Percentiles rank a stretch among this genome's conserved stretches.
phyloP scores from a whole-genome alignment of 1,140 invertebrate species.

The Drosophila biarmipes region DNA sequence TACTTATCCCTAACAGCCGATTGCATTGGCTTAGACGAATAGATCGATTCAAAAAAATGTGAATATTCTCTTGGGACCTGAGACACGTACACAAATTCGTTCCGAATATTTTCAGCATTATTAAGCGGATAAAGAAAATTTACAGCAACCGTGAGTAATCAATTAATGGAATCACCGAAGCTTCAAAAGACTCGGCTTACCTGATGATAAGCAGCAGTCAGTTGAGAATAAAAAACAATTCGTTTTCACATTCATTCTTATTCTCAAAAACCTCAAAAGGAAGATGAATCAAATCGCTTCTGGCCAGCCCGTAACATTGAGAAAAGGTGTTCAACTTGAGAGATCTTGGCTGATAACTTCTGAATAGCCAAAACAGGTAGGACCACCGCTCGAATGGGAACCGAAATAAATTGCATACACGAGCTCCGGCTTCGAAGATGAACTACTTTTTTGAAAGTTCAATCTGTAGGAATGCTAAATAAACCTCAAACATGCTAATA shows the following conservation, averaged over 20 bases:
- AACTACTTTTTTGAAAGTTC: conserved; percentile 37
- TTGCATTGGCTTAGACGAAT: conserved; percentile 29
- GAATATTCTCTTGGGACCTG: conserved; percentile 25
- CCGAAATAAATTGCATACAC: conserved; percentile 46
- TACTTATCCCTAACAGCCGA: conserved; percentile 1
- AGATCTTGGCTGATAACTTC: conserved; percentile 32
- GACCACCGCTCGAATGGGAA: conserved; percentile 25
- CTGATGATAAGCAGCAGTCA: conserved; percentile 40
- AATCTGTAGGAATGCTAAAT: conserved; percentile 33
- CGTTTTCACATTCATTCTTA: conserved; percentile 29
- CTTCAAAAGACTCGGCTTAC: conserved; percentile 29
- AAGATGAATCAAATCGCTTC: conserved; percentile 42
- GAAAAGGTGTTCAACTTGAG: conserved; percentile 44
- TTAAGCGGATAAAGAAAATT: conserved; percentile 34
- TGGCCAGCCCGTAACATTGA: conserved; percentile 32
- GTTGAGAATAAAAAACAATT: conserved; percentile 8
- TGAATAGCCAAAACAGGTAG: conserved; percentile 35
- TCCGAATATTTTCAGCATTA: conserved; percentile 44
- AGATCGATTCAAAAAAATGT: conserved; percentile 54
- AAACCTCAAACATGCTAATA: conserved; percentile 31
- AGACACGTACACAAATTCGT: conserved; percentile 55
- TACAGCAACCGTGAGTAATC: conserved; percentile 54
- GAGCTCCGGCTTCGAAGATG: conserved; percentile 32
- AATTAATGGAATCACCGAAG: conserved; percentile 36
- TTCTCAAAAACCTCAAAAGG: conserved; percentile 25